Percentiles rank a stretch among this genome's conserved stretches.
These are phyloP conservation scores for Nannospalax galili DNA, from an alignment of 2,113 vertebrate genomes.

Conservation along the genomic window DNA sequence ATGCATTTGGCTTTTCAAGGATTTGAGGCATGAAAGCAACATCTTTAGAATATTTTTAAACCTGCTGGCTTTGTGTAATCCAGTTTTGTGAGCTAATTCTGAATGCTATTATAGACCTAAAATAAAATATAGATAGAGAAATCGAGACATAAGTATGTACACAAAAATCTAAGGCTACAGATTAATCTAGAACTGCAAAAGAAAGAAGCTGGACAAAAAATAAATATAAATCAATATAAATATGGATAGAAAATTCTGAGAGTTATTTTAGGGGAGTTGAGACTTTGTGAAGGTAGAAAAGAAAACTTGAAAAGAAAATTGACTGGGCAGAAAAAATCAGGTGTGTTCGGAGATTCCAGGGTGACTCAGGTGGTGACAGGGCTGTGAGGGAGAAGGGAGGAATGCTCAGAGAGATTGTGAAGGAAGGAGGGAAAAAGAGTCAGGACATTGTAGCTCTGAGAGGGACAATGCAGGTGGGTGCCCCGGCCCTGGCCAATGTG, in stretches of 20 bases:
- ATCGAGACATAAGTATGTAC: slow-evolving; percentile 12
- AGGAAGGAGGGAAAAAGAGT: not conserved
- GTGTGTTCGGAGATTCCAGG: not conserved
- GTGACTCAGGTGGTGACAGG: accelerated
- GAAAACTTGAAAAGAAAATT: not conserved
- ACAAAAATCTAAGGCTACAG: not conserved
- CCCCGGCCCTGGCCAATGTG: not conserved
- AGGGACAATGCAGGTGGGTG: not conserved
- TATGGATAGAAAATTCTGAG: slow-evolving; percentile 34
- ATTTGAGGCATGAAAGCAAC: slow-evolving; percentile 86
- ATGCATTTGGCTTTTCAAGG: slow-evolving; percentile 85
- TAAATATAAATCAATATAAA: slow-evolving; percentile 27
- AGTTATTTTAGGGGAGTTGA: slow-evolving; percentile 33
- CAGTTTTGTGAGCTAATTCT: slow-evolving; percentile 74
- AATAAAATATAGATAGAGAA: slow-evolving; percentile 59
- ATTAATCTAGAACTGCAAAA: not conserved
- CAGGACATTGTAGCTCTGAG: not conserved
- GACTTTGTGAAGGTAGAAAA: not conserved
- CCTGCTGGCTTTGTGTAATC: slow-evolving; percentile 81
- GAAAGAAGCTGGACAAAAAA: not conserved
- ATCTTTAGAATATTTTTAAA: slow-evolving; percentile 86
- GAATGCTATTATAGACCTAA: slow-evolving; percentile 73
- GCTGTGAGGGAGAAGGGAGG: not conserved
- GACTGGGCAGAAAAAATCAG: not conserved
- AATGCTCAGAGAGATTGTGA: not conserved